Evolutionary conservation across 2,888 invertebrate species (phyloP).

Genomic region (Sycophila texana): DNA sequence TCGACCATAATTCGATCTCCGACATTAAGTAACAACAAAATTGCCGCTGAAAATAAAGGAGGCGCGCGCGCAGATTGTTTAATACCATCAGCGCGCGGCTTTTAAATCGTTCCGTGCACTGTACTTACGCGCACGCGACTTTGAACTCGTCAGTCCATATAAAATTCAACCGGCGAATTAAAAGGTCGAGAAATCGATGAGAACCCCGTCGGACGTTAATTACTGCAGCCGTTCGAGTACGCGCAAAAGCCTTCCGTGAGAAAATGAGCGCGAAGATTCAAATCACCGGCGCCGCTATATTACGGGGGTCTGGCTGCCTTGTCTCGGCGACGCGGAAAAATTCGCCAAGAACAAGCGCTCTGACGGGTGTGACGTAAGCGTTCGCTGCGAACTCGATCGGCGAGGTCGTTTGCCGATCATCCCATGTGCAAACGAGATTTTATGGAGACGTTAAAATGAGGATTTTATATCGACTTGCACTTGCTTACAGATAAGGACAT

Average conservation of each 20-base stretch:
- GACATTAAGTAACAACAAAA: neutral
- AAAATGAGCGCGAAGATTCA: neutral
- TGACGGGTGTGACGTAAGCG: slow-evolving; percentile 11
- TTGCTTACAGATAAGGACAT: no score
- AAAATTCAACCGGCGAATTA: slow-evolving; percentile 24
- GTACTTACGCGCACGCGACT: neutral
- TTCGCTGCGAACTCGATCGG: slow-evolving; percentile 1
- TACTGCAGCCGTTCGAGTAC: neutral
- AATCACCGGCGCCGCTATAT: neutral
- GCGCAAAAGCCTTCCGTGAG: slow-evolving; percentile 13
- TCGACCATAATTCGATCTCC: slow-evolving; percentile 16
- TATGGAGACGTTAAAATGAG: neutral
- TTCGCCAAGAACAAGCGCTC: slow-evolving; percentile 32
- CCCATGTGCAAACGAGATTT: neutral
- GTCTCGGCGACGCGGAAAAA: slow-evolving; percentile 34
- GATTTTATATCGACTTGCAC: no score
- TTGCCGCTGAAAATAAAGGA: neutral
- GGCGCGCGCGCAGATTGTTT: slow-evolving; percentile 2
- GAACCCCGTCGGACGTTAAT: slow-evolving; percentile 34
- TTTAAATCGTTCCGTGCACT: slow-evolving; percentile 2
- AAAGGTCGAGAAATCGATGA: slow-evolving; percentile 11
- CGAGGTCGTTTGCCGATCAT: slow-evolving; percentile 24
- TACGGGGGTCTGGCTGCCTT: neutral
- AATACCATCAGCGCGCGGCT: neutral
- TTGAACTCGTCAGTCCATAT: neutral